These are phyloP conservation scores for Sericinus montela DNA, from an alignment of 2,888 invertebrate genomes.

Conservation along the genomic window DNA sequence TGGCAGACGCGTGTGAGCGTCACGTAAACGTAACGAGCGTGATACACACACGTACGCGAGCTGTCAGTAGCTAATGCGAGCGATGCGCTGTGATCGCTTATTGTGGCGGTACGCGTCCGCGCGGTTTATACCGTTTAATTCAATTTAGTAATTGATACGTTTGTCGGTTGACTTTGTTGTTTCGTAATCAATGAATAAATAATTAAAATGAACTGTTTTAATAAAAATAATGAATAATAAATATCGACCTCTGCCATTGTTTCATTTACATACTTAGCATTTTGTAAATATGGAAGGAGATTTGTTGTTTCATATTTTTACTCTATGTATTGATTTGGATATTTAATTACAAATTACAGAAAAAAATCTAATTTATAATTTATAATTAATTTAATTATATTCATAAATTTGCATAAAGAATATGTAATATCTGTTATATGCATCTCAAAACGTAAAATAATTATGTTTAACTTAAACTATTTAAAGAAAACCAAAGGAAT, in stretches of 20 bases:
- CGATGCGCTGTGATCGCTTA: constrained; percentile 74
- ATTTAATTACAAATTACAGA: too few species aligned
- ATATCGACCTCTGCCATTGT: too few species aligned
- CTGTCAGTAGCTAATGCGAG: constrained; percentile 77
- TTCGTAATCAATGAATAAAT: constrained; percentile 32
- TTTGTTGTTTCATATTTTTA: too few species aligned
- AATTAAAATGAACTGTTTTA: constrained; percentile 14
- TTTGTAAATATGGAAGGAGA: too few species aligned
- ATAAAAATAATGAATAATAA: not conserved
- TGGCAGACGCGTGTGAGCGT: constrained; percentile 64
- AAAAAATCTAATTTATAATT: too few species aligned
- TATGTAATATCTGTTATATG: too few species aligned
- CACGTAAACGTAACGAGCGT: constrained; percentile 74
- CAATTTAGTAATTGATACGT: constrained; percentile 78
- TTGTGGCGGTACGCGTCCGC: constrained; percentile 65
- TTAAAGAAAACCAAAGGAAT: constrained; percentile 16
- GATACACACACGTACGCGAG: constrained; percentile 68
- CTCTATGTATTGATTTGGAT: too few species aligned
- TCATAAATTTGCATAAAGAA: too few species aligned
- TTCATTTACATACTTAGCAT: too few species aligned
- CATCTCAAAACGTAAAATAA: too few species aligned
- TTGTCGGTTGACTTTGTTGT: constrained; percentile 58
- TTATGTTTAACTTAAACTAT: too few species aligned
- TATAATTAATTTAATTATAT: too few species aligned
- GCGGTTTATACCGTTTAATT: constrained; percentile 75